Conservation (phyloP, 2,797 vertebrate genomes). For the Tenualosa ilisha region DNA sequence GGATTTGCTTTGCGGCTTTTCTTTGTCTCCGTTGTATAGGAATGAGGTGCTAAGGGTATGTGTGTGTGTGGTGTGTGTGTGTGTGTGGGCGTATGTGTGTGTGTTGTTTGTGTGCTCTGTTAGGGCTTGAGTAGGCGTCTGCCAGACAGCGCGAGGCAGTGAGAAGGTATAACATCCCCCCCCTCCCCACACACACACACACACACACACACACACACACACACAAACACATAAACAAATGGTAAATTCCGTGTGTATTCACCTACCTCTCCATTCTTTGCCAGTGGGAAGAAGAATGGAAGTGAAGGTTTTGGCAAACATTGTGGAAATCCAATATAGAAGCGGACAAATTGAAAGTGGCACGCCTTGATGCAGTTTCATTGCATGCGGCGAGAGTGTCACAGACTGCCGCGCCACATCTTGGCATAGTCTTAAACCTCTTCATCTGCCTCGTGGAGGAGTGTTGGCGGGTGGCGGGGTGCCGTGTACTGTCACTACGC, state of each 20-base stretch:
- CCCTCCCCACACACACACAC: neutral
- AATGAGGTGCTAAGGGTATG: neutral
- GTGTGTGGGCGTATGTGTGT: neutral
- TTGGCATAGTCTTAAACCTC: neutral
- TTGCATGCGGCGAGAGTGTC: neutral
- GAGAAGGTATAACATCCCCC: neutral
- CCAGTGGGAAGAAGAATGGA: neutral
- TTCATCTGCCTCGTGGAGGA: neutral
- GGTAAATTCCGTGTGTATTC: neutral
- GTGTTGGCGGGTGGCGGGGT: neutral
- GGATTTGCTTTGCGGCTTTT: neutral
- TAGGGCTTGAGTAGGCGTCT: neutral
- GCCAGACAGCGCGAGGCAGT: neutral
- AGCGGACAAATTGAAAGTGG: constrained; percentile 18
- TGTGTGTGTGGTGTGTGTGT: neutral
- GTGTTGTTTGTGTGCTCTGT: neutral
- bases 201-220: neutral
- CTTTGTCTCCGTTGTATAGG: neutral
- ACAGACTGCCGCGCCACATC: constrained; percentile 7
- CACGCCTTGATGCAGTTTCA: neutral
- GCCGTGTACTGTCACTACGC: neutral
- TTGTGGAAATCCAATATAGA: neutral
- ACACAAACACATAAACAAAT: too few species aligned
- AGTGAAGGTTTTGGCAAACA: neutral
- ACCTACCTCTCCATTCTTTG: neutral